Evolutionary conservation across 2,797 vertebrate genomes (phyloP).

Genomic region (Chrosomus eos): DNA sequence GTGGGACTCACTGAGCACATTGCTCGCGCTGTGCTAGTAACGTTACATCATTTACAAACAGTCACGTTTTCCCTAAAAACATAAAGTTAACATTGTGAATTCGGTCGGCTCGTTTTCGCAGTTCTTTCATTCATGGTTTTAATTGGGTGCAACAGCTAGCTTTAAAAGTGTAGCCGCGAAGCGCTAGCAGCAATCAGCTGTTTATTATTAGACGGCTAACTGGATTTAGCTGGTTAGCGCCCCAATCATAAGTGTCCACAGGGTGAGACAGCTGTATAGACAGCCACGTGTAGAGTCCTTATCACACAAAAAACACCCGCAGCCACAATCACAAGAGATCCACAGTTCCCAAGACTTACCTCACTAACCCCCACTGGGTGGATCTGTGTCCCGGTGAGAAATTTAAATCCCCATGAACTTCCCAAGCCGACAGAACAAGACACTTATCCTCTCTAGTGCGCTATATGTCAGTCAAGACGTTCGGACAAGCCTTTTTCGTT

Average conservation of each 20-base stretch:
- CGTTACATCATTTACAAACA: not conserved
- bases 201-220: slow-evolving; percentile 61
- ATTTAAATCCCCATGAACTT: slow-evolving; percentile 52
- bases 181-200: slow-evolving; percentile 46
- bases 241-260: slow-evolving; percentile 37
- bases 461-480: slow-evolving; percentile 24
- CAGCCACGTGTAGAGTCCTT: slow-evolving; percentile 56
- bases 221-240: slow-evolving; percentile 59
- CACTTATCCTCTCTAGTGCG: slow-evolving; percentile 22
- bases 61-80: no score
- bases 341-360: slow-evolving; percentile 10
- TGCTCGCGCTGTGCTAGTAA: slow-evolving; percentile 3
- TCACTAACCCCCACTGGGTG: slow-evolving; percentile 9
- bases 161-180: slow-evolving; percentile 30
- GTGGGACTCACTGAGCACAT: not conserved
- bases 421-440: slow-evolving; percentile 19
- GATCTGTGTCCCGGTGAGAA: slow-evolving; percentile 60
- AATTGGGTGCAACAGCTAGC: not conserved
- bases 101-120: not conserved
- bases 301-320: slow-evolving; percentile 8
- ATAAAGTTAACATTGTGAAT: not conserved
- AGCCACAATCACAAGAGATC: not conserved
- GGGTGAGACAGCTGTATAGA: slow-evolving; percentile 20
- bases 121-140: not conserved
- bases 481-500: not conserved